A percentile compares a stretch with the other conserved stretches of the same genome.
Conservation (phyloP, 2,113 vertebrate genomes). For the Gallinago jamesoni region DNA sequence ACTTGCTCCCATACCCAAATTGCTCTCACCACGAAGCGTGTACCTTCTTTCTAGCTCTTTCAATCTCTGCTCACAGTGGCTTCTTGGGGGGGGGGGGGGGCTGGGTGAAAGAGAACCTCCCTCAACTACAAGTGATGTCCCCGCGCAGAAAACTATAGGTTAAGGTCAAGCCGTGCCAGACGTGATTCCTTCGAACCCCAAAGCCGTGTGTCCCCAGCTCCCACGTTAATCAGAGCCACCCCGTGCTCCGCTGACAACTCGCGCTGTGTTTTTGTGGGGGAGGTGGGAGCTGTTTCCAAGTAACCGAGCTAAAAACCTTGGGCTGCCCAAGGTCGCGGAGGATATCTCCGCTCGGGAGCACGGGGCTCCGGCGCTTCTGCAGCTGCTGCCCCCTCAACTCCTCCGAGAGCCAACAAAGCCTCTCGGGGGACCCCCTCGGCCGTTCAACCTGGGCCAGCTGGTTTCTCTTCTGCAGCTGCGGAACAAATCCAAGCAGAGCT, state of each 20-base stretch:
- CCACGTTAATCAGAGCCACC: background rate
- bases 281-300: background rate
- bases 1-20: background rate
- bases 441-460: background rate
- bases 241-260: accelerated
- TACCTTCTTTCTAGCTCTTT: conserved; percentile 1
- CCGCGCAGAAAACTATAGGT: background rate
- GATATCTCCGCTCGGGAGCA: background rate
- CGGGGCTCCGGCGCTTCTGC: background rate
- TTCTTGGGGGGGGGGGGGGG: background rate
- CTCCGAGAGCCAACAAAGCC: background rate
- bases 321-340: background rate
- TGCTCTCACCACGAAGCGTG: background rate
- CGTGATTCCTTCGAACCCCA: background rate
- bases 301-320: background rate
- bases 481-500: background rate
- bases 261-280: background rate
- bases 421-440: background rate
- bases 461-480: conserved; percentile 4
- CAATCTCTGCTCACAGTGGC: background rate
- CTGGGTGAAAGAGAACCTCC: background rate
- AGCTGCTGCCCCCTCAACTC: background rate
- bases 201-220: background rate
- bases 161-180: background rate
- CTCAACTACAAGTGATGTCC: background rate